Conservation (phyloP, 2,888 invertebrate genomes). For the Sepiola atlantica region DNA sequence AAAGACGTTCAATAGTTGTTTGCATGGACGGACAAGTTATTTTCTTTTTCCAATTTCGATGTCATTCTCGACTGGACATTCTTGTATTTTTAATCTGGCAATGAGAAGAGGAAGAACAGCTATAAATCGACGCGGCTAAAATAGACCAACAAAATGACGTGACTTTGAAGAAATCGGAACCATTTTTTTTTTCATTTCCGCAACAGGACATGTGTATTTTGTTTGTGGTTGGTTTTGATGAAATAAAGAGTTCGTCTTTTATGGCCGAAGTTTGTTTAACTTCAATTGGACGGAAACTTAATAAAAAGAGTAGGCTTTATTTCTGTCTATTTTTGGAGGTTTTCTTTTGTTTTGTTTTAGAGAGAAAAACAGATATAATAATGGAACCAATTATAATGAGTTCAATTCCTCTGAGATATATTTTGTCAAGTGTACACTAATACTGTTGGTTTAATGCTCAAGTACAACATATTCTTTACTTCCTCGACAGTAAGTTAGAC, state of each 20-base stretch:
- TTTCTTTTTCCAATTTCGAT: constrained; percentile 32
- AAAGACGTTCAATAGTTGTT: constrained; percentile 1
- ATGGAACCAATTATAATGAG: too few relatives aligned
- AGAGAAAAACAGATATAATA: too few relatives aligned
- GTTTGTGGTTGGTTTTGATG: not conserved
- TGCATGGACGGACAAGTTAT: constrained; percentile 14
- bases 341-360: too few relatives aligned
- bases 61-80: not conserved
- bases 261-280: too few relatives aligned
- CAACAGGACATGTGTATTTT: not conserved
- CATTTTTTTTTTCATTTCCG: not conserved
- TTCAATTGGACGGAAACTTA: too few relatives aligned
- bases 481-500: too few relatives aligned
- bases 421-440: too few relatives aligned
- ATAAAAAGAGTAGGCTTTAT: too few relatives aligned
- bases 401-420: too few relatives aligned
- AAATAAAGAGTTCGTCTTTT: not conserved
- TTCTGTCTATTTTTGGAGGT: too few relatives aligned
- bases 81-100: not conserved
- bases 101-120: not conserved
- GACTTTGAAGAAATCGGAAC: not conserved
- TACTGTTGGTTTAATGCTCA: too few relatives aligned
- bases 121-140: not conserved
- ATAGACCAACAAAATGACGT: not conserved
- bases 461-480: too few relatives aligned